Evolutionary conservation across 2,888 invertebrate genomes (phyloP).

Genomic region (Tromatobia lineatoria): DNA sequence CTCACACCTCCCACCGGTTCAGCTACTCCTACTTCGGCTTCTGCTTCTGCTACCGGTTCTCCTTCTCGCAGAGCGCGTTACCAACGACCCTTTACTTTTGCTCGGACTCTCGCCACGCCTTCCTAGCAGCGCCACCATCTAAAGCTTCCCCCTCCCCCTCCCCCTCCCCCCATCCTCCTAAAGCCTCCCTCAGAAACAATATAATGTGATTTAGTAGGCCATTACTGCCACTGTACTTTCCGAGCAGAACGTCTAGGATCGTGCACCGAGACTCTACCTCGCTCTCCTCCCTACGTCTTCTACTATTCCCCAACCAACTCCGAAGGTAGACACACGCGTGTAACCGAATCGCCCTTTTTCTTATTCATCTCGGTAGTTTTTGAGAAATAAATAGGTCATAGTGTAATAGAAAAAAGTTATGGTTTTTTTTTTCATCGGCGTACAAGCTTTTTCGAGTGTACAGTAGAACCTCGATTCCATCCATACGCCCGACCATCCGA

Average conservation of each 20-base stretch:
- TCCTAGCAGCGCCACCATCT: conserved; percentile 34
- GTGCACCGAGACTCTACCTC: conserved; percentile 75
- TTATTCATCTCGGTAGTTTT: not conserved
- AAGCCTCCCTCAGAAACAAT: conserved; percentile 81
- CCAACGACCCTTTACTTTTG: conserved; percentile 68
- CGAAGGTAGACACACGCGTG: conserved; percentile 26
- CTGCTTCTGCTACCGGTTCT: conserved; percentile 42
- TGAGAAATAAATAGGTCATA: too few species aligned
- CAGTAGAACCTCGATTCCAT: too few species aligned
- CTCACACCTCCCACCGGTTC: conserved; percentile 27
- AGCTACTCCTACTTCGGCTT: conserved; percentile 40
- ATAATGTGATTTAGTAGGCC: conserved; percentile 84
- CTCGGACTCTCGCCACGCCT: conserved; percentile 70
- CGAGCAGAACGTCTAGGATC: conserved; percentile 76
- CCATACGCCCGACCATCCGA: too few species aligned
- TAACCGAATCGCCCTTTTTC: conserved; percentile 37
- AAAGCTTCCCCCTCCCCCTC: not conserved
- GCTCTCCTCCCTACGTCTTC: conserved; percentile 43
- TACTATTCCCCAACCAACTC: not conserved
- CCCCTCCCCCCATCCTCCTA: not conserved
- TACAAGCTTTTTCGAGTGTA: too few species aligned
- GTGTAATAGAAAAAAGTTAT: too few species aligned
- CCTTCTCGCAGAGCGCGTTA: conserved; percentile 52
- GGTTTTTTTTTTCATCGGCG: too few species aligned
- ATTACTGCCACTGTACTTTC: conserved; percentile 83